Evolutionary conservation across 2,797 vertebrate species (phyloP).

Genomic region (Danio choprae): DNA sequence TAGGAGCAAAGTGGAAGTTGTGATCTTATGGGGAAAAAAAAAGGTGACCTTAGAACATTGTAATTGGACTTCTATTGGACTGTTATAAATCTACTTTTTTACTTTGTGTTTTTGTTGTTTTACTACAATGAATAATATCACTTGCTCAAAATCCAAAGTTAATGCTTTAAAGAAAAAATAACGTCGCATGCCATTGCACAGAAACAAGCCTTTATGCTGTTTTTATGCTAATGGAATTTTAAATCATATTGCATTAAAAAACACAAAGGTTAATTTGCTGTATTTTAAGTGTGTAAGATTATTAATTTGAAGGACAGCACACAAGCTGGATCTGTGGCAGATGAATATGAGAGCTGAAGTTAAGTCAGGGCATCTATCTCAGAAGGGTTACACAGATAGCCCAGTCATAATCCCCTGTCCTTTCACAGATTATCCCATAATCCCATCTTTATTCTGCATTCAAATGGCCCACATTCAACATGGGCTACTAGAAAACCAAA

Average conservation of each 20-base stretch:
- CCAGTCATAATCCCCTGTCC: constrained; percentile 55
- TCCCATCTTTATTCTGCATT: constrained; percentile 57
- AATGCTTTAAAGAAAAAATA: constrained; percentile 4
- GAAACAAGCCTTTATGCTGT: background rate
- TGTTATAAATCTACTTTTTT: constrained; percentile 15
- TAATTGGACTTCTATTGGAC: background rate
- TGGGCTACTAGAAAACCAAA: constrained; percentile 13
- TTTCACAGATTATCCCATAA: constrained; percentile 59
- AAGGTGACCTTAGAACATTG: background rate
- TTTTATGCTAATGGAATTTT: background rate
- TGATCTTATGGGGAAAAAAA: background rate
- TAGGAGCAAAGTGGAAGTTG: constrained; percentile 22
- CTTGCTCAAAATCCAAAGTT: constrained; percentile 33
- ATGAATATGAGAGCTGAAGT: constrained; percentile 39
- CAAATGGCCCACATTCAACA: constrained; percentile 52
- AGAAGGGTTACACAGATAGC: constrained; percentile 45
- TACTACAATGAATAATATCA: constrained; percentile 41
- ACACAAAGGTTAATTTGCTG: background rate
- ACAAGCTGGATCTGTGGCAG: constrained; percentile 3
- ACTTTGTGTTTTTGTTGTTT: constrained; percentile 32
- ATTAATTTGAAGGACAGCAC: background rate
- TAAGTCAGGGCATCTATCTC: constrained; percentile 35
- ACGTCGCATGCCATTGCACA: background rate
- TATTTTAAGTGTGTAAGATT: background rate
- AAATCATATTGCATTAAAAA: background rate